phyloP scores from a whole-genome alignment of 35 echinoderm and acorn worm genomes.

The Lytechinus pictus region DNA sequence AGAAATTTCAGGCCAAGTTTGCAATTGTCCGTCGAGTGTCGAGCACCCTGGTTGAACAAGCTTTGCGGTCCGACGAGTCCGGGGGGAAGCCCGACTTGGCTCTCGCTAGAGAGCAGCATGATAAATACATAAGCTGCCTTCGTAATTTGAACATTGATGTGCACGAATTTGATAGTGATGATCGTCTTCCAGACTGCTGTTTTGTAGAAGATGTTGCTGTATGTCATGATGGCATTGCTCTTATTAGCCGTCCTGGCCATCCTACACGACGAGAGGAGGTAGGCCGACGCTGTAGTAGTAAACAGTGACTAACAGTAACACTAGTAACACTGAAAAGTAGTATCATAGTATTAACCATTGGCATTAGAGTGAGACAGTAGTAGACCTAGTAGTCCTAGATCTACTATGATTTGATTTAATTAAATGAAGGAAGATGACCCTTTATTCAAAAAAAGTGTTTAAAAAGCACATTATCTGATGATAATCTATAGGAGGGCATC shows the following conservation, averaged over 20 bases:
- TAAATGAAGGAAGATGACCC: too few relatives aligned
- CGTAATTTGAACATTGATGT: slow-evolving; percentile 50
- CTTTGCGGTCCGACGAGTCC: slow-evolving; percentile 52
- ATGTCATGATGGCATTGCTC: slow-evolving; percentile 72
- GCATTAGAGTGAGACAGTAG: too few relatives aligned
- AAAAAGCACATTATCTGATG: too few relatives aligned
- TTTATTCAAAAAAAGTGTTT: too few relatives aligned
- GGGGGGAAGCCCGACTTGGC: slow-evolving; percentile 52
- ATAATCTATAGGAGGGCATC: too few relatives aligned
- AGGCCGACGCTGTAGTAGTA: slow-evolving; percentile 21
- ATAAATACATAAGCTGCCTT: slow-evolving; percentile 25
- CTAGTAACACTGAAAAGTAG: too few relatives aligned
- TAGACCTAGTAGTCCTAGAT: too few relatives aligned
- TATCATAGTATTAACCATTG: too few relatives aligned
- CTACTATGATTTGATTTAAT: too few relatives aligned
- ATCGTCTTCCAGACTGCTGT: slow-evolving; percentile 77
- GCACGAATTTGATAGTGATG: slow-evolving; percentile 73
- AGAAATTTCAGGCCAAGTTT: slow-evolving; percentile 51
- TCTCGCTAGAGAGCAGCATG: slow-evolving; percentile 54
- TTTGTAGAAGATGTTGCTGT: slow-evolving; percentile 96
- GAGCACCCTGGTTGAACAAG: slow-evolving; percentile 52
- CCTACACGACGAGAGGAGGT: slow-evolving; percentile 75
- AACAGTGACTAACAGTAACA: too few relatives aligned
- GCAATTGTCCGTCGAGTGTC: slow-evolving; percentile 64
- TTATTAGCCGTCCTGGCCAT: slow-evolving; percentile 65